phyloP scores from a whole-genome alignment of 2,113 vertebrate species.

The Petroica traversi region DNA sequence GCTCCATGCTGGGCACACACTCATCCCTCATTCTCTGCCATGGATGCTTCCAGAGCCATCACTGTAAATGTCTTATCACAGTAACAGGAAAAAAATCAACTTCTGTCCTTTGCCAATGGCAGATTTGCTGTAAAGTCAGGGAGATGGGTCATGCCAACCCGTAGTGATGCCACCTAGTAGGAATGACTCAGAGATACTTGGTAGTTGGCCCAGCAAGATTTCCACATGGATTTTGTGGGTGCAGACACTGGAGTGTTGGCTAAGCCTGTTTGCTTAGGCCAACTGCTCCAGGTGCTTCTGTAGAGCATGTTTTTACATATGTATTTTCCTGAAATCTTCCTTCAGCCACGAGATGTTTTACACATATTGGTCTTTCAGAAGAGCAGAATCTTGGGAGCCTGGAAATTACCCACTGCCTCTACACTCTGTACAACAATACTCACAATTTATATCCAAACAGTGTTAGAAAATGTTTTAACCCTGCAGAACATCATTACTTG shows the following conservation, averaged over 20 bases:
- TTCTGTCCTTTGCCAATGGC: background rate
- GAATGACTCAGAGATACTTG: background rate
- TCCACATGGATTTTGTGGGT: background rate
- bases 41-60: background rate
- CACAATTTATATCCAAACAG: background rate
- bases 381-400: background rate
- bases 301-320: background rate
- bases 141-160: background rate
- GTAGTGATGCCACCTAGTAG: background rate
- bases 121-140: background rate
- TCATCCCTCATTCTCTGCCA: background rate
- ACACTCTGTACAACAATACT: accelerated
- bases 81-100: background rate
- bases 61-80: background rate
- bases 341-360: background rate
- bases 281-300: background rate
- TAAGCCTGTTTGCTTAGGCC: background rate
- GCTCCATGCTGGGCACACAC: background rate
- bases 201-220: background rate
- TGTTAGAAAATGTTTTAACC: background rate
- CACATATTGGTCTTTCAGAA: background rate
- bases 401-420: background rate
- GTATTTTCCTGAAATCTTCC: background rate
- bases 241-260: background rate
- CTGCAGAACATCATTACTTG: background rate